Evolutionary conservation across 2,888 invertebrate species (phyloP).

Genomic region (Scelioninae gen. 2): DNA sequence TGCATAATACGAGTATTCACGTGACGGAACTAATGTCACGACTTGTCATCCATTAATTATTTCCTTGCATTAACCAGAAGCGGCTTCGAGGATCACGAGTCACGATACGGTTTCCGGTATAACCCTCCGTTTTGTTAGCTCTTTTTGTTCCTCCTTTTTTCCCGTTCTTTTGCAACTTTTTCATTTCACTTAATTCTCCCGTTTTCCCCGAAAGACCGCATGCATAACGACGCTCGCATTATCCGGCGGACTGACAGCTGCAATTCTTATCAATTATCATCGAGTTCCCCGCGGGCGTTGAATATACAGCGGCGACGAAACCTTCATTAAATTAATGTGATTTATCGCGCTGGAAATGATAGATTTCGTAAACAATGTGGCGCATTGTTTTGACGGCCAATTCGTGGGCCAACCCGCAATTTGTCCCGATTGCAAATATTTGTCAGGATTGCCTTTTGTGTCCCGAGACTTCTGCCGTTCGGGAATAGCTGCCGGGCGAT

Average conservation of each 20-base stretch:
- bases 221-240: conserved; percentile 28
- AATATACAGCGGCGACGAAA: conserved; percentile 7
- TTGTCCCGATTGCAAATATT: conserved; percentile 14
- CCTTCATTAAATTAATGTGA: conserved; percentile 18
- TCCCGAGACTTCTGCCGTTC: no score
- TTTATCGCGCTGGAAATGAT: conserved; percentile 24
- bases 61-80: conserved; percentile 56
- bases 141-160: no score
- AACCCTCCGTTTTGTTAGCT: conserved; percentile 28
- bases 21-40: conserved; percentile 60
- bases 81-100: conserved; percentile 54
- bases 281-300: conserved; percentile 20
- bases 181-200: no score
- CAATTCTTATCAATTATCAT: conserved; percentile 49
- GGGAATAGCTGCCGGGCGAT: no score
- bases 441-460: conserved; percentile 13
- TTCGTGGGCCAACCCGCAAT: conserved; percentile 17
- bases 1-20: conserved; percentile 55
- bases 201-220: conserved; percentile 43
- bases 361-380: conserved; percentile 32
- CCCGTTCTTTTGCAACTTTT: no score
- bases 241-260: conserved; percentile 20
- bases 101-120: conserved; percentile 60
- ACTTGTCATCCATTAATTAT: conserved; percentile 60
- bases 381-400: conserved; percentile 15